Conservation (phyloP, 2,888 invertebrate genomes). For the Siphlonurus alternatus region DNA sequence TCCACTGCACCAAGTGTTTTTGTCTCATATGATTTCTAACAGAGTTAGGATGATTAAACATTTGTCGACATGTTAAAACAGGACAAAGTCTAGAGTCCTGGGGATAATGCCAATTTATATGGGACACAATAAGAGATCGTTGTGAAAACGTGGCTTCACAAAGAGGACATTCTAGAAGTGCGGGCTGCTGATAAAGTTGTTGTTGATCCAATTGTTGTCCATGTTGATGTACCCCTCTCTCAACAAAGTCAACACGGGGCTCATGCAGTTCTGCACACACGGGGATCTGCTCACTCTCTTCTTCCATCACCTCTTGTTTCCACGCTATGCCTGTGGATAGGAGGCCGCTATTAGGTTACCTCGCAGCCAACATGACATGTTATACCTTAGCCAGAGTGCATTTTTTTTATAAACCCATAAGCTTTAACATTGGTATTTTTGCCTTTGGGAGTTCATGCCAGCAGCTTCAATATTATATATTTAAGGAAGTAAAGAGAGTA, state of each 20-base stretch:
- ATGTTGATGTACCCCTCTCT: no score
- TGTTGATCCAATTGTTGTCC: no score
- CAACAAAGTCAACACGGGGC: no score
- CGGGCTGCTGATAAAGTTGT: neutral
- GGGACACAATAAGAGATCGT: slow-evolving; percentile 48
- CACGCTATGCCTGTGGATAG: neutral
- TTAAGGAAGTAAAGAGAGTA: no score
- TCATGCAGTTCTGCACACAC: no score
- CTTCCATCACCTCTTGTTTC: neutral
- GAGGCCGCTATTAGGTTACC: neutral
- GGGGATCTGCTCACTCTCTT: no score
- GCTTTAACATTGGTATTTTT: no score
- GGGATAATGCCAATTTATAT: slow-evolving; percentile 69
- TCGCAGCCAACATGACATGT: neutral
- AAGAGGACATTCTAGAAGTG: slow-evolving; percentile 44
- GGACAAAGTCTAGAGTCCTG: slow-evolving; percentile 70
- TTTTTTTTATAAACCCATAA: no score
- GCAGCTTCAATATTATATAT: no score
- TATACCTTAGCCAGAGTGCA: neutral
- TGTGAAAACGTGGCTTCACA: slow-evolving; percentile 49
- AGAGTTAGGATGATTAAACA: slow-evolving; percentile 69
- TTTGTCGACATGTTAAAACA: slow-evolving; percentile 52
- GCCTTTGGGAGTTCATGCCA: no score
- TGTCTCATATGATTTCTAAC: slow-evolving; percentile 75
- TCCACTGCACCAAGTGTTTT: slow-evolving; percentile 68